A percentile compares a stretch with the other conserved stretches of the same genome.
Conservation (phyloP, 2,797 vertebrate genomes). For the Pogonophryne albipinna region DNA sequence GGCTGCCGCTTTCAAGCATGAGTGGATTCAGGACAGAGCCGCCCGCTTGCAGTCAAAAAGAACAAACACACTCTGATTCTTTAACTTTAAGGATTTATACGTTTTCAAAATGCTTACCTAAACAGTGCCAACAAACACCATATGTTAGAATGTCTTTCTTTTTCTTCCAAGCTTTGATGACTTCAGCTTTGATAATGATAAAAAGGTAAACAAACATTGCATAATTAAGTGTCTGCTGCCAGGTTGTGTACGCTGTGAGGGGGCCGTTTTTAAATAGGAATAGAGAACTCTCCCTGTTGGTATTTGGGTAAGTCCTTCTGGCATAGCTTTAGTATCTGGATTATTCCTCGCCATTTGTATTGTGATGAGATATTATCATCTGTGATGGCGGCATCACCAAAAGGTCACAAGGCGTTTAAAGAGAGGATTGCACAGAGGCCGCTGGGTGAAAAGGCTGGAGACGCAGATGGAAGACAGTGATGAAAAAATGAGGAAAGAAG, state of each 20-base stretch:
- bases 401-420: slow-evolving; percentile 67
- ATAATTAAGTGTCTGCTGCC: slow-evolving; percentile 9
- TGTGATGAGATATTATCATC: slow-evolving; percentile 66
- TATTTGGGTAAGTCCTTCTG: slow-evolving; percentile 43
- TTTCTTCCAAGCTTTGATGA: slow-evolving; percentile 28
- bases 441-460: slow-evolving; percentile 46
- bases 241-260: slow-evolving; percentile 5
- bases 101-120: slow-evolving; percentile 40
- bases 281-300: slow-evolving; percentile 19
- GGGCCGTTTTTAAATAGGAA: slow-evolving; percentile 16
- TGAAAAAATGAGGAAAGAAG: slow-evolving; percentile 24
- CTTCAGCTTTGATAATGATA: slow-evolving; percentile 23
- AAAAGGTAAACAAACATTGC: slow-evolving; percentile 7
- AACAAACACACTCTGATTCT: slow-evolving; percentile 43
- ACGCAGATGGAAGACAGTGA: slow-evolving; percentile 42
- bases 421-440: slow-evolving; percentile 42
- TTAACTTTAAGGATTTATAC: slow-evolving; percentile 31
- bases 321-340: slow-evolving; percentile 35
- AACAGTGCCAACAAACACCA: slow-evolving; percentile 64
- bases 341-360: slow-evolving; percentile 49
- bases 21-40: slow-evolving; percentile 45
- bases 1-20: slow-evolving; percentile 53
- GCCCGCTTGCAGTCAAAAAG: slow-evolving; percentile 35
- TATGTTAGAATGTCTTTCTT: slow-evolving; percentile 52
- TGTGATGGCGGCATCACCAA: slow-evolving; percentile 54